Conservation (phyloP, 2,888 invertebrate species). For the Endotricha flammealis region DNA sequence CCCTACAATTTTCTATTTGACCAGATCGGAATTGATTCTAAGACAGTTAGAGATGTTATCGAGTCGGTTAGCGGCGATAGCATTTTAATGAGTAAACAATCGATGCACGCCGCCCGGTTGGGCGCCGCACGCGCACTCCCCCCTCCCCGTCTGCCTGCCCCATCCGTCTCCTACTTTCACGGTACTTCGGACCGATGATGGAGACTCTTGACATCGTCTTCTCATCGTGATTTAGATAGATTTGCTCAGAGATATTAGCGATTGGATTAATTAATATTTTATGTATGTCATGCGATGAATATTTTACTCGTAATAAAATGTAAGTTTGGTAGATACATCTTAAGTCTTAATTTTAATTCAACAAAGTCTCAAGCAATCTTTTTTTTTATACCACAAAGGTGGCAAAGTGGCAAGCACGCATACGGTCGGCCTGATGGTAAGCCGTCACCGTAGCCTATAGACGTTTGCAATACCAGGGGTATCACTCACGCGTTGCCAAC, state of each 20-base stretch:
- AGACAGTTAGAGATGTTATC: slow-evolving; percentile 75
- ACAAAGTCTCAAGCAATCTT: no score
- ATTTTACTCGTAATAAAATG: no score
- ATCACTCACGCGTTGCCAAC: no score
- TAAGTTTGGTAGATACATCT: no score
- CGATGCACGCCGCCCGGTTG: slow-evolving; percentile 73
- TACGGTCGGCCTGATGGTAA: no score
- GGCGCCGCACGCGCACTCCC: slow-evolving; percentile 63
- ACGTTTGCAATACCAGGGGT: no score
- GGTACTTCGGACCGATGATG: slow-evolving; percentile 17
- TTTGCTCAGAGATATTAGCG: slow-evolving; percentile 17
- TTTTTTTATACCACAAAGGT: no score
- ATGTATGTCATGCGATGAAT: no score
- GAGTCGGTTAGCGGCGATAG: slow-evolving; percentile 61
- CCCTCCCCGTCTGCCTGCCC: slow-evolving; percentile 4
- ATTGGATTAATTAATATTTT: slow-evolving; percentile 7
- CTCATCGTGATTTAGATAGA: slow-evolving; percentile 17
- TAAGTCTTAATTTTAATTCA: no score
- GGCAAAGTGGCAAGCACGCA: no score
- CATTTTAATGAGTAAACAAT: slow-evolving; percentile 79
- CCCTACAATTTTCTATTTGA: slow-evolving; percentile 44
- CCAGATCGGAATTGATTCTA: slow-evolving; percentile 28
- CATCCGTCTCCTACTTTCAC: slow-evolving; percentile 27
- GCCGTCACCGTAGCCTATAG: no score
- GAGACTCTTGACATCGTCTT: slow-evolving; percentile 18